These are phyloP conservation scores for Syngnathus scovelli DNA, from an alignment of 2,113 vertebrate genomes.

Conservation along the genomic window DNA sequence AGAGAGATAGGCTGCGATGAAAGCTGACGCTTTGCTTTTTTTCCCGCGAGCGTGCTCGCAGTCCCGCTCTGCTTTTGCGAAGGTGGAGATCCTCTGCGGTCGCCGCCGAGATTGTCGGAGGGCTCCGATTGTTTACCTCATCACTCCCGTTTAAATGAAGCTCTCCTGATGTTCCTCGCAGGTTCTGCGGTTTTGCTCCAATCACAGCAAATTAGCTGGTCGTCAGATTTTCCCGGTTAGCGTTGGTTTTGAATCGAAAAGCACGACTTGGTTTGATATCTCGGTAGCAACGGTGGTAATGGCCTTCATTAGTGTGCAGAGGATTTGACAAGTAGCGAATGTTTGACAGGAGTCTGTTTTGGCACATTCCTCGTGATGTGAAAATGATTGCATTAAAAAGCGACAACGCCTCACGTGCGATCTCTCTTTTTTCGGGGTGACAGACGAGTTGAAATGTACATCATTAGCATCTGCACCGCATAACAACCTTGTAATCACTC, in stretches of 20 bases:
- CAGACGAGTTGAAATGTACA: slow-evolving; percentile 55
- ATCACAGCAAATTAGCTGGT: not conserved
- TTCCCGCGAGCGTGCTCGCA: slow-evolving; percentile 12
- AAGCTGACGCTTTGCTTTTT: slow-evolving; percentile 63
- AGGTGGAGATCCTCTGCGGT: slow-evolving; percentile 48
- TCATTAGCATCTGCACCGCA: slow-evolving; percentile 55
- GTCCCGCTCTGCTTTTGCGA: slow-evolving; percentile 15
- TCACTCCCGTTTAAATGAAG: not conserved
- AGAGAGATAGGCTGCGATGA: slow-evolving; percentile 83
- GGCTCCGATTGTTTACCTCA: slow-evolving; percentile 57
- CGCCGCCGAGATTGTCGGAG: slow-evolving; percentile 56
- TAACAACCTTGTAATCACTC: slow-evolving; percentile 70
- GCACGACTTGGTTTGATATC: not conserved
- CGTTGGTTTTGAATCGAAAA: not conserved
- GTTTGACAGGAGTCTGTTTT: slow-evolving; percentile 61
- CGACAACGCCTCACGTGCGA: slow-evolving; percentile 23
- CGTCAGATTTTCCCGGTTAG: not conserved
- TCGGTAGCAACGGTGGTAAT: slow-evolving; percentile 44
- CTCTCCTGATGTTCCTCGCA: not conserved
- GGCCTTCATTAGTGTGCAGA: slow-evolving; percentile 53
- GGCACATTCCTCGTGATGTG: slow-evolving; percentile 58
- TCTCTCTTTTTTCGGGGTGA: slow-evolving; percentile 40
- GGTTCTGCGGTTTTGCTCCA: not conserved
- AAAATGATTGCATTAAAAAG: slow-evolving; percentile 67
- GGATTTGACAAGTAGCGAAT: slow-evolving; percentile 62